Evolutionary conservation across 2,888 invertebrate genomes (phyloP), one percentile per base, ranked within the genome.

Genomic region (Acrocyrtus sp.): DNA sequence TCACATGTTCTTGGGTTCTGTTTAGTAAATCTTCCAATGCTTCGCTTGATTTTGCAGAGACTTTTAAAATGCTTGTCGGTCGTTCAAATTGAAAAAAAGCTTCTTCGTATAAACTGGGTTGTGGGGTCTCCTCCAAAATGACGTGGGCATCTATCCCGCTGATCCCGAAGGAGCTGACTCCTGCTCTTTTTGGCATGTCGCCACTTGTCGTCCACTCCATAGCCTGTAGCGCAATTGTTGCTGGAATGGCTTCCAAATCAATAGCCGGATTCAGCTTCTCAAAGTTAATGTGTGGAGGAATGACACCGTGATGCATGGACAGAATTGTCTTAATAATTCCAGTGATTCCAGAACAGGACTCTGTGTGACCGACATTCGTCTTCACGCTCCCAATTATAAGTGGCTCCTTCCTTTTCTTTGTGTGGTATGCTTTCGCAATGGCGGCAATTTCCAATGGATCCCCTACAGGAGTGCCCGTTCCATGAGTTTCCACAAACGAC

Each of bases 401-500:
- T 2, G 68, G 51, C 8, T 24, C n/a, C 1, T 45, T 24, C 29
- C 51, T 51, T 12, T 54, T 24, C 15, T 17, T 45, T 2, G 50
- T 50, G 39, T 5, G 15, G 39, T 72, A 74, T 3, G 34, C 60
- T n/a, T 34, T 27, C 3, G 53, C 41, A 29, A 65, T 60, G 0
- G 73, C 56, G 2, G 60, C 57, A 5, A 73, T 47, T 45, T 73
- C 73, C 27, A 73, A 4, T 0, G 73, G 73, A 39, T 73, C 73
- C n/a, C 73, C 73, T 15, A 73, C 62, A 12, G 47, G 48, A 1
- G 73, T 73, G 12, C 73, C 73, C 12, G 73, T 68, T 15, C 73
- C 73, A 27, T 73, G 73, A 0, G 67, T 57, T 17, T 73, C 73
- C 6, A 73, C 51, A 45, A 97, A 99, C 4, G 86, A 87, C 0